phyloP scores from a whole-genome alignment of 2,888 invertebrate species.

The Prosapia bicincta region DNA sequence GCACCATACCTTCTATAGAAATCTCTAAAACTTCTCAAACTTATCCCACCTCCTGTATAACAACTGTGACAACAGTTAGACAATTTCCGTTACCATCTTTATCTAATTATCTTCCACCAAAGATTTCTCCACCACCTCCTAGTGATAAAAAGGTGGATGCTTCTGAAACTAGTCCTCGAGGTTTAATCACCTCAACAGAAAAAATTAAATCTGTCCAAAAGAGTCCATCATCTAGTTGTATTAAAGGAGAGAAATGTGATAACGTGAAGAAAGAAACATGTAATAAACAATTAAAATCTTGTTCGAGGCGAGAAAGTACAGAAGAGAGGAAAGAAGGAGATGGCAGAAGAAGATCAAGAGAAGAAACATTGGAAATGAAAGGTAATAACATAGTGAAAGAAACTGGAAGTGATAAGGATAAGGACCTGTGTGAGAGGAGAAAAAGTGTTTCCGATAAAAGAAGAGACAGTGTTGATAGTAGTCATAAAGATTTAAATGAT shows the following conservation, averaged over 20 bases:
- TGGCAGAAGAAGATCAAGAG: constrained; percentile 33
- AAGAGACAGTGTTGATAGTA: constrained; percentile 45
- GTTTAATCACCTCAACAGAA: constrained; percentile 10
- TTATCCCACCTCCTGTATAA: constrained; percentile 35
- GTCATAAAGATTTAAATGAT: constrained; percentile 38
- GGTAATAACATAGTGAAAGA: constrained; percentile 22
- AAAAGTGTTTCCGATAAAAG: constrained; percentile 39
- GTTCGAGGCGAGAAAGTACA: constrained; percentile 35
- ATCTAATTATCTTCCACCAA: constrained; percentile 30
- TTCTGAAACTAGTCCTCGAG: constrained; percentile 30
- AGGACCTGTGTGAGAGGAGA: constrained; percentile 38
- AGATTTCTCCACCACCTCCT: constrained; percentile 35
- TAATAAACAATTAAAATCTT: constrained; percentile 20
- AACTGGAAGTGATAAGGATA: constrained; percentile 36
- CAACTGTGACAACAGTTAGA: constrained; percentile 26
- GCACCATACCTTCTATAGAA: constrained; percentile 41
- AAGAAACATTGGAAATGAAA: constrained; percentile 34
- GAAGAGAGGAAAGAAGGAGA: constrained; percentile 34
- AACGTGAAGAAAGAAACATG: constrained; percentile 14
- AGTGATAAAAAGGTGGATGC: constrained; percentile 26
- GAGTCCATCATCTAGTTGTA: constrained; percentile 12
- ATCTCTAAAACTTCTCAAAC: constrained; percentile 34
- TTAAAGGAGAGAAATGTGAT: constrained; percentile 20
- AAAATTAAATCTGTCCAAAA: constrained; percentile 21
- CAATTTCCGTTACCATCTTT: constrained; percentile 31